These are phyloP conservation scores for Andrena camellia DNA, from an alignment of 2,888 invertebrate genomes.

Conservation along the genomic window DNA sequence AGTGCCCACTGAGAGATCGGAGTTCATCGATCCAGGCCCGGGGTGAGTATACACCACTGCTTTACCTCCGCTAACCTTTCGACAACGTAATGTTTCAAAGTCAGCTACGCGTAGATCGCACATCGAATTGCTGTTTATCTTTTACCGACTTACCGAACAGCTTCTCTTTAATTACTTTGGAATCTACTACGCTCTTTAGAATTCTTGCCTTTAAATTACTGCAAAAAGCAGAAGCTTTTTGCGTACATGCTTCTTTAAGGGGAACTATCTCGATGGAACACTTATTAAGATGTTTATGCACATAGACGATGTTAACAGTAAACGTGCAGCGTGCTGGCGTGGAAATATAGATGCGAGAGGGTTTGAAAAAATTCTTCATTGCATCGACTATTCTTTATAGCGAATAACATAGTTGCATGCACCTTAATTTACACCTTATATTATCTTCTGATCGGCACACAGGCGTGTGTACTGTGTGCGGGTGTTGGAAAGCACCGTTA, in stretches of 20 bases:
- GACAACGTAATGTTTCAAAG: neutral
- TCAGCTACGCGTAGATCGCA: neutral
- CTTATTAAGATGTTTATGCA: too few species aligned
- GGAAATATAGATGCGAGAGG: too few species aligned
- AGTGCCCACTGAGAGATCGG: conserved; percentile 49
- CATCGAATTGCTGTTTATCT: neutral
- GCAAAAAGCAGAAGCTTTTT: too few species aligned
- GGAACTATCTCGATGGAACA: too few species aligned
- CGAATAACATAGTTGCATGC: too few species aligned
- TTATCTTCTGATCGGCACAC: neutral
- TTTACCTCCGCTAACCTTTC: conserved; percentile 17
- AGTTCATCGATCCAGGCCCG: conserved; percentile 64
- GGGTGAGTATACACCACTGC: conserved; percentile 53
- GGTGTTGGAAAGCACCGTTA: conserved; percentile 30
- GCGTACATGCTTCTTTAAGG: too few species aligned
- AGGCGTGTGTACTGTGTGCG: neutral
- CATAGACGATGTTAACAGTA: too few species aligned
- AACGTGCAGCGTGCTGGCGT: too few species aligned
- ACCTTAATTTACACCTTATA: neutral
- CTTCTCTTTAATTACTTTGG: neutral
- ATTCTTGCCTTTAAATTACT: neutral
- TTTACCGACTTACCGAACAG: neutral
- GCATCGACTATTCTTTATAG: too few species aligned
- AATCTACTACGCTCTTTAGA: neutral
- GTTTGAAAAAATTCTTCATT: too few species aligned